Percentiles rank a stretch among this genome's conserved stretches.
phyloP scores from a whole-genome alignment of 2,797 vertebrate genomes.

The Pteropus rufus region DNA sequence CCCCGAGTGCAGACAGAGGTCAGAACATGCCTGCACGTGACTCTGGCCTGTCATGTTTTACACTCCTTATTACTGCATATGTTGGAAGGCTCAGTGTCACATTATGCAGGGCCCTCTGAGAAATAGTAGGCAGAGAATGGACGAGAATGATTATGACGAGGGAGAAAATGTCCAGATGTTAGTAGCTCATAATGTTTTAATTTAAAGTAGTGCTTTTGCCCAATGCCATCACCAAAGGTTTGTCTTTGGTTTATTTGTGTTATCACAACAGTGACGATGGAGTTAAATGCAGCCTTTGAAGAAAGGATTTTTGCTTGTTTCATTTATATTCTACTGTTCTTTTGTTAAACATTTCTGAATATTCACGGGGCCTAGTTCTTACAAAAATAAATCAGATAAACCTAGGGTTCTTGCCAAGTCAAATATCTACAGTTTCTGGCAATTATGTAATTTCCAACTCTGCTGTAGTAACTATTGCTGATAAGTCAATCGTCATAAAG shows the following conservation, averaged over 20 bases:
- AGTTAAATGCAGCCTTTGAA: slow-evolving; percentile 84
- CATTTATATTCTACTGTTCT: slow-evolving; percentile 85
- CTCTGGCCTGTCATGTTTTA: not conserved
- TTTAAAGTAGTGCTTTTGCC: slow-evolving; percentile 54
- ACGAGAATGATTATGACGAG: not conserved
- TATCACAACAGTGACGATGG: slow-evolving; percentile 83
- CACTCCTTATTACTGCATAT: slow-evolving; percentile 14
- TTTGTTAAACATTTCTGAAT: slow-evolving; percentile 89
- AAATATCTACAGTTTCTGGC: slow-evolving; percentile 89
- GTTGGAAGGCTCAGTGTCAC: slow-evolving; percentile 41
- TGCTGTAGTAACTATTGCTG: slow-evolving; percentile 86
- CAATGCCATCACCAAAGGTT: slow-evolving; percentile 68
- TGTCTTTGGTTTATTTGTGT: slow-evolving; percentile 86
- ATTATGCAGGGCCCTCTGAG: slow-evolving; percentile 45
- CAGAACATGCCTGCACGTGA: not conserved
- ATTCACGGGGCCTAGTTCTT: slow-evolving; percentile 85
- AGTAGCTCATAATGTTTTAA: slow-evolving; percentile 75
- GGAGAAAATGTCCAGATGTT: slow-evolving; percentile 72
- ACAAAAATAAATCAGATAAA: slow-evolving; percentile 90
- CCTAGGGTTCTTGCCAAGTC: slow-evolving; percentile 85
- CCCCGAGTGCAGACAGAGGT: slow-evolving; percentile 38
- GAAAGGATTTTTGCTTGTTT: slow-evolving; percentile 80
- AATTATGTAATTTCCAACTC: slow-evolving; percentile 90
- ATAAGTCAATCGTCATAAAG: slow-evolving; percentile 87
- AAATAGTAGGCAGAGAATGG: slow-evolving; percentile 45